Base-by-base conservation (phyloP, 2,113 vertebrate genomes). In the Anguilla japonica region DNA sequence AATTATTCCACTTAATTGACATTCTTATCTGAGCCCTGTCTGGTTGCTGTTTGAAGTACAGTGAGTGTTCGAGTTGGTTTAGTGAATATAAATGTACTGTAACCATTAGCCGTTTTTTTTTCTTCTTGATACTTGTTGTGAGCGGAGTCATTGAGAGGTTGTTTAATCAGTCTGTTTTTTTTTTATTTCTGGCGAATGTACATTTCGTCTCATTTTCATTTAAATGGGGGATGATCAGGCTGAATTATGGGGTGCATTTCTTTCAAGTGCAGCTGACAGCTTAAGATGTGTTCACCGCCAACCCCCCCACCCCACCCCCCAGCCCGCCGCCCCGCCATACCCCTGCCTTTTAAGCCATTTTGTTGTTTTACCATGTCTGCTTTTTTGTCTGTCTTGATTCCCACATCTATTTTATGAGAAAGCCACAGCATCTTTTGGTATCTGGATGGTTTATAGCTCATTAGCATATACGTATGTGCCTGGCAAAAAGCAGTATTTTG, bases 1-100 rank as follows among this genome's bases (percentile, higher is more conserved):
- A 50, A 85, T 89, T 87, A 87, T 85, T 86, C 79, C 46, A 82
- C 85, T 89, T 89, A 89, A 89, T 90, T 90, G 87, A 78, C 79
- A 84, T 88, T 89, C 78, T 84, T 63, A 78, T 84, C 79, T 79
- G 81, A 75, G 29, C 57, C 85, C 82, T 71, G 75, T 89, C 86
- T 29, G 56, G 56, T 53, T 87, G 83, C 81, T 50, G 84, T 67
- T 84, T 91, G 87, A 90, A 90, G 89, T 83, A 85, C 67, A 14
- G 83, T 90, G 87, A 88, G 29, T 34, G 34, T 56, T 14, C 87
- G 91, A 87, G 87, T 79, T 50, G 57, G 39, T 82, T 83, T 82
- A 84, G 39, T 78, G 80, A 57, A 67, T 84, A 57, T 88, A 2
- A 39, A 2, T 53, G 26, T 78, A 85, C 78, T 89, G 88, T 84